Percentiles rank a stretch among this genome's conserved stretches.
Evolutionary conservation across 1,140 invertebrate species (phyloP).

Genomic region (Cherax destructor): DNA sequence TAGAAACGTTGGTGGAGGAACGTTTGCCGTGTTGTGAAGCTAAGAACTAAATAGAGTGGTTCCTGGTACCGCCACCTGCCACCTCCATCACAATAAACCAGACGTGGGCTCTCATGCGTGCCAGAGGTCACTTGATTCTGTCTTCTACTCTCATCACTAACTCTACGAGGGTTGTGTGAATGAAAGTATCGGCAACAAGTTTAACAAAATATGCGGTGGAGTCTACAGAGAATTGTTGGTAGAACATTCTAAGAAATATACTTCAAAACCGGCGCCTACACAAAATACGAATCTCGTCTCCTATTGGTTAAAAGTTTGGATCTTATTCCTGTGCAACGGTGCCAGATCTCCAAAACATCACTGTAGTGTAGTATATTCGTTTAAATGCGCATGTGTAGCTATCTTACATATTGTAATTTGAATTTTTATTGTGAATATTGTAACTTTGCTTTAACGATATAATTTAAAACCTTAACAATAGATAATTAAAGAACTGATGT

Average conservation of each 20-base stretch:
- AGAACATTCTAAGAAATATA: neutral
- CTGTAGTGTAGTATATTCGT: neutral
- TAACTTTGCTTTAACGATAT: neutral
- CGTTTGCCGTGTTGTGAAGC: too few species aligned
- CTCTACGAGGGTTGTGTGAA: neutral
- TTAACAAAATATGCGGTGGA: neutral
- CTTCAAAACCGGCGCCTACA: conserved; percentile 1
- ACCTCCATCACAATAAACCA: neutral
- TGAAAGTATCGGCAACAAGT: neutral
- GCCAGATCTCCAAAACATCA: conserved; percentile 50
- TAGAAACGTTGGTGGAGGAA: neutral
- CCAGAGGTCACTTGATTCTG: neutral
- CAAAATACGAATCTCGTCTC: neutral
- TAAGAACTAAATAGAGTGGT: too few species aligned
- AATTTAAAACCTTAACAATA: neutral
- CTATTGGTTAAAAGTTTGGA: conserved; percentile 51
- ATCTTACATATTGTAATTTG: neutral
- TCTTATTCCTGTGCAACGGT: conserved; percentile 7
- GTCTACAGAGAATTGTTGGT: neutral
- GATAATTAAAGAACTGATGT: neutral
- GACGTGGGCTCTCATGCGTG: neutral
- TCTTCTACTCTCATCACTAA: neutral
- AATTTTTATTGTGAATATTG: neutral
- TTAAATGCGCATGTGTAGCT: neutral
- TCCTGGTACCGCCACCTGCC: too few species aligned